Percentiles rank a stretch among this genome's conserved stretches.
These are phyloP conservation scores for Semicossyphus pulcher DNA, from an alignment of 2,113 vertebrate genomes.

Conservation along the genomic window DNA sequence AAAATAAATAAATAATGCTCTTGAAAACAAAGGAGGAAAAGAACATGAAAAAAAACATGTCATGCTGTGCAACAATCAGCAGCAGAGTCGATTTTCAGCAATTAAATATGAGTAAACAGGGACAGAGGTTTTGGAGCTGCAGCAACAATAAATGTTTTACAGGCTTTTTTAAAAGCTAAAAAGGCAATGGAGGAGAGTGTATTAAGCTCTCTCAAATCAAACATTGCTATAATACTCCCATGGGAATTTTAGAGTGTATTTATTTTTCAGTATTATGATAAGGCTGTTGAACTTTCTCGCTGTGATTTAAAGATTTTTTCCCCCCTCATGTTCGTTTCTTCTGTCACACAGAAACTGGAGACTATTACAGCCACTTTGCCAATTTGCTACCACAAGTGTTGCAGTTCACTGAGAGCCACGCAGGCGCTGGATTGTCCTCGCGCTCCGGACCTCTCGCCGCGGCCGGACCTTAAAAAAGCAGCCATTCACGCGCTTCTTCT, in stretches of 20 bases:
- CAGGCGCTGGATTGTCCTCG: conserved; percentile 22
- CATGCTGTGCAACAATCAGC: conserved; percentile 71
- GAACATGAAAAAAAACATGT: conserved; percentile 29
- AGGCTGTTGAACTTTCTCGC: not conserved
- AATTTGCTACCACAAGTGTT: conserved; percentile 67
- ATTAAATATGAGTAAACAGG: conserved; percentile 53
- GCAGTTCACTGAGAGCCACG: conserved; percentile 67
- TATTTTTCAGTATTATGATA: not conserved
- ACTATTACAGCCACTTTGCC: conserved; percentile 24
- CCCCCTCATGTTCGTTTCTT: not conserved
- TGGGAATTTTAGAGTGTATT: no score
- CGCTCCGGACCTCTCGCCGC: conserved; percentile 21
- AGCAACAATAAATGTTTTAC: conserved; percentile 21
- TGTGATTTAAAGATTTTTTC: not conserved
- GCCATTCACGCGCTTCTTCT: conserved; percentile 35
- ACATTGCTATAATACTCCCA: no score
- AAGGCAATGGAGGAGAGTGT: not conserved
- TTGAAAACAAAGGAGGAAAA: conserved; percentile 43
- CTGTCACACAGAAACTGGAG: not conserved
- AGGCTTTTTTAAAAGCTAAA: conserved; percentile 19
- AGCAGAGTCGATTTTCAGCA: conserved; percentile 57
- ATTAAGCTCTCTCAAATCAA: no score
- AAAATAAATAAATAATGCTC: conserved; percentile 12
- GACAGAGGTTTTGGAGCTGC: conserved; percentile 19
- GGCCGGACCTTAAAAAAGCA: conserved; percentile 49